Base-by-base conservation (phyloP, 2,113 vertebrate species). In the Dunckerocampus dactyliophorus region DNA sequence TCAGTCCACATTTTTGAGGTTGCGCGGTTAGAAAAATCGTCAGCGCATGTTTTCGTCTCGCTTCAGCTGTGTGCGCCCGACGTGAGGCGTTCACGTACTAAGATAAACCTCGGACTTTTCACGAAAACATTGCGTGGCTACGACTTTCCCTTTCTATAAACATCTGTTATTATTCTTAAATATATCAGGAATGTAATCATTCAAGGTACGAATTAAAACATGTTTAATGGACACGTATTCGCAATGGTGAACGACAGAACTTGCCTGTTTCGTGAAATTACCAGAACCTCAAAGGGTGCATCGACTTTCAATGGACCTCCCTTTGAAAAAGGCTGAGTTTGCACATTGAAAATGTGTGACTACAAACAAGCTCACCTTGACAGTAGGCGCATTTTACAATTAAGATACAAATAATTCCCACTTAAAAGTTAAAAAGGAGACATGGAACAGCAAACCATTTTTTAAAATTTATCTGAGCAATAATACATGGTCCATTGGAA, bases 61-160 rank as follows among this genome's bases (percentile, higher is more conserved):
- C 42, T 49, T 68, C 50, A 69, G 39, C 59, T 20, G 62, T 7
- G 37, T 1, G 60, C 71, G 48, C 65, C 37, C 54, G 56, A 22
- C 19, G n/a, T 63, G 84, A 6, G 59, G 73, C 77, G 2, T 84
- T 84, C 77, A 74, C 0, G 68, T 0, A n/a, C 59, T 3, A 39
- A 19, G 28, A 21, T 20, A 12, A 0, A 64, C 28, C 15, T 59
- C 62, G 74, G 63, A 47, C 16, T 45, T 63, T 47, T 11, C 16
- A 19, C 9, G 4, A 16, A 24, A 28, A 16, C 14, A 1, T 8
- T 3, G 19, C 3, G 22, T 28, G 49, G 14, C 2, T 28, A 24
- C 49, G 21, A 49, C 4, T 21, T 22, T 50, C 24, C 5, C 5
- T 22, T 2, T 8, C 39, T 13, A 43, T 1, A 43, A 43, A 43